Conservation (phyloP, 2,113 vertebrate species). For the Podilymbus podiceps region DNA sequence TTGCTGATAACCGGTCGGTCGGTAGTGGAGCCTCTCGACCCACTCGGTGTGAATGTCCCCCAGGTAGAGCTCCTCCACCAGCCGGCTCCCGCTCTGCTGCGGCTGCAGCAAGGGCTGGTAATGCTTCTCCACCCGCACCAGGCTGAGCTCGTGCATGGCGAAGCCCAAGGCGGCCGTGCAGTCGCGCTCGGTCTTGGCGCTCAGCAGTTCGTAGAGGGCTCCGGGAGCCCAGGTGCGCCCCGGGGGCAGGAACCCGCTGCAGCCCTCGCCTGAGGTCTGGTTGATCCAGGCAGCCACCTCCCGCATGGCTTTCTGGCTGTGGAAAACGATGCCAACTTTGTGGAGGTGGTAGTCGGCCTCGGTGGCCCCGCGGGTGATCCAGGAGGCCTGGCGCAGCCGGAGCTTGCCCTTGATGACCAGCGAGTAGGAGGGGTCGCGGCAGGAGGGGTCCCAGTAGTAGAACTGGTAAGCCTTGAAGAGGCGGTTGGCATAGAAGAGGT, state of each 20-base stretch:
- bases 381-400: conserved; percentile 85
- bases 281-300: conserved; percentile 72
- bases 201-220: conserved; percentile 81
- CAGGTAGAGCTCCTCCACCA: conserved; percentile 85
- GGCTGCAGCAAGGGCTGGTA: conserved; percentile 59
- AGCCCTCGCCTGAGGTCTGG: conserved; percentile 26
- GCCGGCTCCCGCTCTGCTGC: conserved; percentile 32
- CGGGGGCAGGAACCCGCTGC: conserved; percentile 52
- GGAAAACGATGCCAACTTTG: conserved; percentile 85
- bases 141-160: conserved; percentile 86
- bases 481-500: conserved; percentile 84
- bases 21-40: conserved; percentile 80
- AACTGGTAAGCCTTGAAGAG: conserved; percentile 88
- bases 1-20: conserved; percentile 86
- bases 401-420: conserved; percentile 87
- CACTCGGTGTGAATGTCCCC: conserved; percentile 88
- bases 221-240: conserved; percentile 69
- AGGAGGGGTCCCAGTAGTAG: conserved; percentile 84
- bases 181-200: conserved; percentile 68
- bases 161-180: conserved; percentile 82
- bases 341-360: conserved; percentile 86
- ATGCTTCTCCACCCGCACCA: conserved; percentile 80
- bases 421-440: conserved; percentile 82
- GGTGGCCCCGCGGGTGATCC: conserved; percentile 86
- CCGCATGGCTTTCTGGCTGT: conserved; percentile 77